Evolutionary conservation across 2,797 vertebrate genomes (phyloP).

Genomic region (Salarias fasciatus): DNA sequence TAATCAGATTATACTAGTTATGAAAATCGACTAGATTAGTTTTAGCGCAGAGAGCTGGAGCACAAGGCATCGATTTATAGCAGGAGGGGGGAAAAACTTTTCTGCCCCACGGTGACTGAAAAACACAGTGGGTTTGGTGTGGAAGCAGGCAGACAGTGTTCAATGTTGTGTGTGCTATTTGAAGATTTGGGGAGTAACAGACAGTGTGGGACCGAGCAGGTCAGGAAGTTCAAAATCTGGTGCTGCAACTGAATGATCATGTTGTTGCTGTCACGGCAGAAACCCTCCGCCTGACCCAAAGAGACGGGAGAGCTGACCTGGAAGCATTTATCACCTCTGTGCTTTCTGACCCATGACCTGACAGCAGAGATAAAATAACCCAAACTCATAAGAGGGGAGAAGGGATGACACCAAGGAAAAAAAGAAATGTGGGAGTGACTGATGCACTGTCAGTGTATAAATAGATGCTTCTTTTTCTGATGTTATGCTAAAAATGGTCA

Average conservation of each 20-base stretch:
- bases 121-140: conserved; percentile 10
- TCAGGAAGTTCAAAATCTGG: conserved; percentile 49
- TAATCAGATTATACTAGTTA: conserved; percentile 76
- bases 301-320: conserved; percentile 71
- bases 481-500: too few relatives aligned
- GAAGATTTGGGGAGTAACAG: conserved; percentile 1
- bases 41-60: conserved; percentile 42
- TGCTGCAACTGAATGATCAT: conserved; percentile 63
- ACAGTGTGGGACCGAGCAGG: conserved; percentile 25
- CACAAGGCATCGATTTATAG: conserved; percentile 68
- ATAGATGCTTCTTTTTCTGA: background rate
- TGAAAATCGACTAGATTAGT: conserved; percentile 74
- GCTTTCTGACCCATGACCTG: conserved; percentile 64
- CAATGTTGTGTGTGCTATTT: background rate
- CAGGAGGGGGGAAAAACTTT: conserved; percentile 43
- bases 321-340: conserved; percentile 76
- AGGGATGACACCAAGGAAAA: conserved; percentile 5
- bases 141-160: too few relatives aligned
- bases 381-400: conserved; percentile 11
- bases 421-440: conserved; percentile 19
- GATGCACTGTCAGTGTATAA: background rate
- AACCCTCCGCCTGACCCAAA: conserved; percentile 54
- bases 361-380: conserved; percentile 38
- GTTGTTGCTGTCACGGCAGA: conserved; percentile 68
- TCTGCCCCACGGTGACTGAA: conserved; percentile 48